These are phyloP conservation scores for Meloidogyne exigua DNA, from an alignment of 1,140 invertebrate species.

Conservation along the genomic window DNA sequence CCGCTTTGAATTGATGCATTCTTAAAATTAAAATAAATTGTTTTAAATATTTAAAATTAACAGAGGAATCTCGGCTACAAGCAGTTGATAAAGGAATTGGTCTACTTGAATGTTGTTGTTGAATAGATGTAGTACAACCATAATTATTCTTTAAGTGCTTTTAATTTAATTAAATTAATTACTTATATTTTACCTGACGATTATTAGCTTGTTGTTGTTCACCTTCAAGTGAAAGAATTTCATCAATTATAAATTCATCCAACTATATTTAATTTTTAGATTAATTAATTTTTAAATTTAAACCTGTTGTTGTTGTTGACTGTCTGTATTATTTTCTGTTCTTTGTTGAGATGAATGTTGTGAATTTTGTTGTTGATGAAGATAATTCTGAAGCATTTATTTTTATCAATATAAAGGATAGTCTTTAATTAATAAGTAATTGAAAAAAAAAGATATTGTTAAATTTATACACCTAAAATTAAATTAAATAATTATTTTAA, in stretches of 20 bases:
- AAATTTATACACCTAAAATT: too few species aligned
- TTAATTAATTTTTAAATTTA: not conserved
- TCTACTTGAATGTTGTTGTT: slow-evolving; percentile 22
- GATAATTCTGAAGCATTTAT: not conserved
- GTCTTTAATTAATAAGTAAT: not conserved
- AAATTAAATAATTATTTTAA: too few species aligned
- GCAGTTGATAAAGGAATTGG: slow-evolving; percentile 28
- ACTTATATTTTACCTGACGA: slow-evolving; percentile 1
- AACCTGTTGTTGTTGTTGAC: slow-evolving; percentile 3
- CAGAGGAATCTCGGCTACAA: slow-evolving; percentile 29
- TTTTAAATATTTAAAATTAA: not conserved
- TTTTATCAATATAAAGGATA: not conserved
- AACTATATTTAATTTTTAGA: slow-evolving; percentile 33
- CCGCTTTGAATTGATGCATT: slow-evolving; percentile 32
- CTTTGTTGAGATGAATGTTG: not conserved
- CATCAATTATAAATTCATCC: slow-evolving; percentile 61
- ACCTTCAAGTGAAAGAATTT: slow-evolving; percentile 59
- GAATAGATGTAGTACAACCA: slow-evolving; percentile 45
- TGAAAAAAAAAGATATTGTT: not conserved
- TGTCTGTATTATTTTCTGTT: not conserved
- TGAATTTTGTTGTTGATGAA: not conserved
- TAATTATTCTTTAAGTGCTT: slow-evolving; percentile 21
- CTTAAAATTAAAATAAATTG: not conserved
- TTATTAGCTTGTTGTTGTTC: slow-evolving; percentile 39
- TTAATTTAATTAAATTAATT: not conserved